Conservation (phyloP, 2,113 vertebrate species). For the Peromyscus leucopus region DNA sequence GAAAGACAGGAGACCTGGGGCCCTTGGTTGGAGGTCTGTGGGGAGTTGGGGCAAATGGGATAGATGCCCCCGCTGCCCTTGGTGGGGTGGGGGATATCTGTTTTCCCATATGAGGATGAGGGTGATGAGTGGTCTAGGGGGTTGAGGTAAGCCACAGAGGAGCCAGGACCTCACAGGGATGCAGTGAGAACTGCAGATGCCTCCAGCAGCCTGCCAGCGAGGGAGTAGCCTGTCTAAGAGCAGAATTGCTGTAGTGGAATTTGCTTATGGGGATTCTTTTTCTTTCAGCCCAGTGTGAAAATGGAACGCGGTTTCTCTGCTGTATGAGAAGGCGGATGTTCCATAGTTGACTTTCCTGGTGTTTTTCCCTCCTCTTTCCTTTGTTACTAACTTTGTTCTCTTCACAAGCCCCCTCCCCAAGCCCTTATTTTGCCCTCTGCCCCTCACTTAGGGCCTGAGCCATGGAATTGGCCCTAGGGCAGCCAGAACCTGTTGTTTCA, state of each 20-base stretch:
- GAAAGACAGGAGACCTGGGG: not conserved
- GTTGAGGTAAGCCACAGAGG: not conserved
- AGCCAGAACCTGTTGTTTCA: slow-evolving; percentile 84
- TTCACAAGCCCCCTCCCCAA: slow-evolving; percentile 60
- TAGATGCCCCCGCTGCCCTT: not conserved
- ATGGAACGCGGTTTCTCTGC: slow-evolving; percentile 25
- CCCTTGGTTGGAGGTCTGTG: not conserved
- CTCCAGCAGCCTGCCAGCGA: not conserved
- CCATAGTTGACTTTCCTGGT: not conserved
- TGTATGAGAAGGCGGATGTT: not conserved
- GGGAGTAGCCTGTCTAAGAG: not conserved
- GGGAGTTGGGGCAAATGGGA: not conserved
- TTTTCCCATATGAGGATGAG: not conserved
- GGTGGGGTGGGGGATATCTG: not conserved
- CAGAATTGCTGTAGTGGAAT: not conserved
- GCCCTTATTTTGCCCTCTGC: slow-evolving; percentile 81
- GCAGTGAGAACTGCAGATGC: not conserved
- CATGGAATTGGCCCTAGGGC: slow-evolving; percentile 81
- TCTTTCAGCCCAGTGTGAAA: slow-evolving; percentile 35
- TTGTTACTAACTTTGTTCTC: slow-evolving; percentile 18
- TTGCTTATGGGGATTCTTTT: slow-evolving; percentile 5
- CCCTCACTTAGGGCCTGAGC: slow-evolving; percentile 81
- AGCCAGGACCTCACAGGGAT: not conserved
- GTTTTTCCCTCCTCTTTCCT: not conserved
- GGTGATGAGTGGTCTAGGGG: not conserved